Percentiles rank a stretch among this genome's conserved stretches.
Conservation (phyloP, 1,140 invertebrate species). For the Psilanteris sp. region DNA sequence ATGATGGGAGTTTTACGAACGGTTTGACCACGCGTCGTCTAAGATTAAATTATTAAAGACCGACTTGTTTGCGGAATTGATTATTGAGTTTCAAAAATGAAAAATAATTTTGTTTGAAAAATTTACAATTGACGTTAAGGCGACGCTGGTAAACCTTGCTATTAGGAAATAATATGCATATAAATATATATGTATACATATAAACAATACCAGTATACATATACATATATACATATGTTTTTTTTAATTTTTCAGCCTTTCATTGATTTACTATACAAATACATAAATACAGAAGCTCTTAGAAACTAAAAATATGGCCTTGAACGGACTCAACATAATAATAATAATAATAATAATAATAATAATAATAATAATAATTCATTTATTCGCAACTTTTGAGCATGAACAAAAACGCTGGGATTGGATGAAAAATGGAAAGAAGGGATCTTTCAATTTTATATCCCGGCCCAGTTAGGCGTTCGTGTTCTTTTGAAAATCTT, state of each 20-base stretch:
- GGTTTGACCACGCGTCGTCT: conserved; percentile 24
- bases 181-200: no score
- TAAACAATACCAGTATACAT: no score
- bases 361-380: no score
- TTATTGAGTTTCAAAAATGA: no score
- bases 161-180: conserved; percentile 47
- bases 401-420: conserved; percentile 24
- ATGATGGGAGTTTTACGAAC: conserved; percentile 57
- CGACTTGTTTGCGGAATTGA: no score
- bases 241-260: conserved; percentile 55
- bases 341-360: no score
- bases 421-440: conserved; percentile 3
- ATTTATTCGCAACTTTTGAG: conserved; percentile 35
- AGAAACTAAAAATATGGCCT: conserved; percentile 44
- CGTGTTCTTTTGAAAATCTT: conserved; percentile 28
- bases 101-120: no score
- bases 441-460: not conserved
- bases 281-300: conserved; percentile 50
- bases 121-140: conserved; percentile 5
- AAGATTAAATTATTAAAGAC: no score
- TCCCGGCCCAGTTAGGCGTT: conserved; percentile 2
- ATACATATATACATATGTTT: conserved; percentile 47
- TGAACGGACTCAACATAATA: conserved; percentile 22
- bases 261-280: conserved; percentile 47
- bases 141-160: conserved; percentile 29